Percentiles rank a stretch among this genome's conserved stretches.
These are phyloP conservation scores for Nansenia antarctica DNA, from an alignment of 2,113 vertebrate genomes.

Conservation along the genomic window DNA sequence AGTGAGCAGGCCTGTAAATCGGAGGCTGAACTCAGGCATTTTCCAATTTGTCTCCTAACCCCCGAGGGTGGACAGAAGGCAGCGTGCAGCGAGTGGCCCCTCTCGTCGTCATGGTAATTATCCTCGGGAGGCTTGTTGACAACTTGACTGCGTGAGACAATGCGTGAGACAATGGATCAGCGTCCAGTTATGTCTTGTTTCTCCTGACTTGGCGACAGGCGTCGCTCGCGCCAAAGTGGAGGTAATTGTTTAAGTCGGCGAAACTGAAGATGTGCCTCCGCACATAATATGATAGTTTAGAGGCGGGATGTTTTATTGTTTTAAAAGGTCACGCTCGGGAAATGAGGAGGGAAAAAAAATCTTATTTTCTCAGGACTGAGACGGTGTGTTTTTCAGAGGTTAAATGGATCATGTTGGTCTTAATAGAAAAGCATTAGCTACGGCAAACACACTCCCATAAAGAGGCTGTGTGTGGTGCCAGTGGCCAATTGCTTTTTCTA, in stretches of 20 bases:
- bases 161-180: not conserved
- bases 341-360: not conserved
- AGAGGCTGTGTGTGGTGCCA: no score
- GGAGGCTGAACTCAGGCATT: not conserved
- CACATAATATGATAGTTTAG: not conserved
- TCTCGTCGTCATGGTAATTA: not conserved
- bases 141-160: not conserved
- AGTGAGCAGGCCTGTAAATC: not conserved
- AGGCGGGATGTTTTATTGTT: not conserved
- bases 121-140: not conserved
- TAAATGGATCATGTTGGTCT: no score
- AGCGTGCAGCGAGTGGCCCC: not conserved
- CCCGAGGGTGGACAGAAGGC: not conserved
- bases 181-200: not conserved
- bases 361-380: no score
- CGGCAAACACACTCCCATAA: no score
- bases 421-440: no score
- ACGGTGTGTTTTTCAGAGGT: no score
- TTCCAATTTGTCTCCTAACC: not conserved
- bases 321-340: not conserved
- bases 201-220: not conserved
- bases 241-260: not conserved
- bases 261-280: not conserved
- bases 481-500: no score
- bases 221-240: not conserved